Evolutionary conservation across 1,140 invertebrate genomes (phyloP).

Genomic region (Ooceraea biroi): DNA sequence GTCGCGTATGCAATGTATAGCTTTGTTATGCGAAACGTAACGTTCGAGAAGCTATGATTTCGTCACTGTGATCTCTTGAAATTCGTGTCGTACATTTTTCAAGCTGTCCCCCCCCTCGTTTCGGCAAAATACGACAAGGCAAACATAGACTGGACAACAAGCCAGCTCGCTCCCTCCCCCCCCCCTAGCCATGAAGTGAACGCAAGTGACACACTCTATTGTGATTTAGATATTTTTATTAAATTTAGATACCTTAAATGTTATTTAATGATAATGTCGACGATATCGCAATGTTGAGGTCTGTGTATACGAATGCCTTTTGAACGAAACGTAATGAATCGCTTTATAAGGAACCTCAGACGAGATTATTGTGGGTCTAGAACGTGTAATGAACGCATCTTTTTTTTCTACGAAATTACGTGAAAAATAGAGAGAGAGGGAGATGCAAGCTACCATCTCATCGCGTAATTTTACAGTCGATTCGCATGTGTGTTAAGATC

Average conservation of each 20-base stretch:
- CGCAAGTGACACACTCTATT: constrained; percentile 76
- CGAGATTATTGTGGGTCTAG: constrained; percentile 7
- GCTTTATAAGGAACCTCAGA: constrained; percentile 41
- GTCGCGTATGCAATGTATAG: constrained; percentile 49
- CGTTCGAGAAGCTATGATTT: constrained; percentile 54
- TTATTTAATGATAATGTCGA: constrained; percentile 82
- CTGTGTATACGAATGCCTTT: constrained; percentile 72
- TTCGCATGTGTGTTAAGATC: constrained; percentile 29
- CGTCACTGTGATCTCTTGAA: constrained; percentile 67
- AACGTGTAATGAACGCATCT: constrained; percentile 23
- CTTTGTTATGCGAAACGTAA: constrained; percentile 58
- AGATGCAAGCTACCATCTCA: constrained; percentile 23
- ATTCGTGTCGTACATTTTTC: constrained; percentile 50
- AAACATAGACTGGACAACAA: constrained; percentile 78
- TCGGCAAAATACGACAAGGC: constrained; percentile 58
- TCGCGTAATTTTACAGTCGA: constrained; percentile 60
- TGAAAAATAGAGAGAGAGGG: background rate
- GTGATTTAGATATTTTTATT: constrained; percentile 84
- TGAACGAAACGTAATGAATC: constrained; percentile 74
- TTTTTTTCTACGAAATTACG: background rate
- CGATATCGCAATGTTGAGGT: constrained; percentile 78
- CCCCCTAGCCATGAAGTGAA: constrained; percentile 64
- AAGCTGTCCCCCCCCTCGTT: constrained; percentile 33
- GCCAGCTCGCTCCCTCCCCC: no score
- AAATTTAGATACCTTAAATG: constrained; percentile 82